These are phyloP conservation scores for Solea solea DNA, from an alignment of 2,113 vertebrate species.

Conservation along the genomic window DNA sequence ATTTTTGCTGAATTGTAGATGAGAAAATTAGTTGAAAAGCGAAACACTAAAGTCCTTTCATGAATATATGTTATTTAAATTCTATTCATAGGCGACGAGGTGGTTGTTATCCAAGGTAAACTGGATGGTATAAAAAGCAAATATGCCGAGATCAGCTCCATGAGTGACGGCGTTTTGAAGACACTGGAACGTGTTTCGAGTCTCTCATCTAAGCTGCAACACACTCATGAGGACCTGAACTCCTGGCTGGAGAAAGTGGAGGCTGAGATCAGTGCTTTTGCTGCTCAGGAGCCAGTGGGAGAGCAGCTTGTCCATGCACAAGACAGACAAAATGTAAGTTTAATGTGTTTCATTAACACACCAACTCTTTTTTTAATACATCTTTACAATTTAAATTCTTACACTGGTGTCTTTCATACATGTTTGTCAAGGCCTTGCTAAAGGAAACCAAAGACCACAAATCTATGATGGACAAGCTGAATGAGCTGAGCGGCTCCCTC, in stretches of 20 bases:
- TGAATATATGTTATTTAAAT: background rate
- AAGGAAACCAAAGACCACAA: slow-evolving; percentile 87
- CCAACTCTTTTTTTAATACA: background rate
- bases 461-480: slow-evolving; percentile 87
- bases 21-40: background rate
- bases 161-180: slow-evolving; percentile 87
- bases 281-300: slow-evolving; percentile 79
- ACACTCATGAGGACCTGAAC: slow-evolving; percentile 84
- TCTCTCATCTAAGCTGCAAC: slow-evolving; percentile 85
- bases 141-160: slow-evolving; percentile 90
- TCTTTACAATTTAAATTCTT: background rate
- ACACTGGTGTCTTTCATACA: background rate
- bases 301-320: slow-evolving; percentile 86
- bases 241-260: slow-evolving; percentile 89
- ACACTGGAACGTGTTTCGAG: slow-evolving; percentile 87
- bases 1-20: background rate
- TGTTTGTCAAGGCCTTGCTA: slow-evolving; percentile 83
- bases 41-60: background rate
- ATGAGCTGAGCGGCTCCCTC: slow-evolving; percentile 90
- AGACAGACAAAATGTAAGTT: slow-evolving; percentile 87
- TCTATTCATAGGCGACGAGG: slow-evolving; percentile 89
- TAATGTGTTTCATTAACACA: background rate
- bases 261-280: slow-evolving; percentile 82
- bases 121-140: slow-evolving; percentile 94
- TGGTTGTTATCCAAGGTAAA: slow-evolving; percentile 95